These are phyloP conservation scores for Protonibea diacanthus DNA, from an alignment of 2,797 vertebrate species.

Conservation along the genomic window DNA sequence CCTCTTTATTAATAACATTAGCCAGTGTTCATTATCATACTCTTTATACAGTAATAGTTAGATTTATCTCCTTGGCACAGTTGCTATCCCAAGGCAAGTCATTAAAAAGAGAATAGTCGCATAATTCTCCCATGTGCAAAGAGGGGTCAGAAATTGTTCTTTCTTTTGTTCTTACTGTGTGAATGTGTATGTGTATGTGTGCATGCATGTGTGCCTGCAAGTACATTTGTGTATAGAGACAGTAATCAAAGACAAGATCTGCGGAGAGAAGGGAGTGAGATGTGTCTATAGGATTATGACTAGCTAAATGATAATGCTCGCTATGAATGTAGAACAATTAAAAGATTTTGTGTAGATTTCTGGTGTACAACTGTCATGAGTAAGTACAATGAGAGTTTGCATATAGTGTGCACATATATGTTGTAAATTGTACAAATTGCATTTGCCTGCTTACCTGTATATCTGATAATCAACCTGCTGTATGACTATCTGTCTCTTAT, in stretches of 20 bases:
- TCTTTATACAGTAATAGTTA: constrained; percentile 28
- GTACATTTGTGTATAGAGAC: constrained; percentile 1
- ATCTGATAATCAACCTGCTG: not conserved
- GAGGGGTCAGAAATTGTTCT: constrained; percentile 30
- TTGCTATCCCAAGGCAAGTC: constrained; percentile 47
- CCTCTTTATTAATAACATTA: constrained; percentile 17
- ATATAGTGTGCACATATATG: not conserved
- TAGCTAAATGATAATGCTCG: constrained; percentile 13
- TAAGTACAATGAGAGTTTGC: not conserved
- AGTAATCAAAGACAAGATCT: constrained; percentile 44
- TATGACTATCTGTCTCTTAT: not conserved
- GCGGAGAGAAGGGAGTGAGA: constrained; percentile 13
- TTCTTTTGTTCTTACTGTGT: not conserved
- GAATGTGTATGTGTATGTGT: not conserved
- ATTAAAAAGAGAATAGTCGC: constrained; percentile 53
- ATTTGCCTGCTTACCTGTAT: not conserved
- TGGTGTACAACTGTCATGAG: not conserved
- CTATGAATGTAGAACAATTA: constrained; percentile 29
- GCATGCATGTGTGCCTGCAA: not conserved
- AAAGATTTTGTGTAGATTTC: not conserved
- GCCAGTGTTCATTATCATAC: constrained; percentile 30
- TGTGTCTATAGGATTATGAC: constrained; percentile 35
- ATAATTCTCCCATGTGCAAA: constrained; percentile 25
- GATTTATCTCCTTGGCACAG: constrained; percentile 37
- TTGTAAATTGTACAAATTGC: not conserved